Percentiles rank a stretch among this genome's conserved stretches.
These are phyloP conservation scores for Sorex araneus DNA, from an alignment of 2,113 vertebrate genomes.

Conservation along the genomic window DNA sequence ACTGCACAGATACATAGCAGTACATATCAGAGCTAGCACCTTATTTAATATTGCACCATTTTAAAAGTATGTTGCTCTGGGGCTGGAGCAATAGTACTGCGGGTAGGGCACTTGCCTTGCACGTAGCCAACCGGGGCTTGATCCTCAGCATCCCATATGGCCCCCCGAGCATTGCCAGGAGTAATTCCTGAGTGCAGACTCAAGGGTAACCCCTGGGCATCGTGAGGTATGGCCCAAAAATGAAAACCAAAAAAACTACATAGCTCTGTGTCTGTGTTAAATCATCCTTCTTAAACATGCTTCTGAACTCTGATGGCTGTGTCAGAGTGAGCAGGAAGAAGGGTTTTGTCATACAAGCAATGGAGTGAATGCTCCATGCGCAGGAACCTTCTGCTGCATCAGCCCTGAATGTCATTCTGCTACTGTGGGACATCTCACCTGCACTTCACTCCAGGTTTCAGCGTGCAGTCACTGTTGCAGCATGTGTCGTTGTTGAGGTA, in stretches of 20 bases:
- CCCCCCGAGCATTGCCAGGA: too few species aligned
- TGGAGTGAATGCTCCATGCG: too few species aligned
- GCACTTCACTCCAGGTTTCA: slow-evolving; percentile 91
- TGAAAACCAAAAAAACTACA: too few species aligned
- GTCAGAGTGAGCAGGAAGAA: fast-evolving
- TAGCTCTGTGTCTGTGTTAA: neutral
- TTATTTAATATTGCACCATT: neutral
- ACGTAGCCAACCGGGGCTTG: too few species aligned
- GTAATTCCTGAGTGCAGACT: too few species aligned
- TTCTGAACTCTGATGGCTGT: neutral
- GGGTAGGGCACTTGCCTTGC: too few species aligned
- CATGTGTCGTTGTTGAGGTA: slow-evolving; percentile 93
- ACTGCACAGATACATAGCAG: neutral
- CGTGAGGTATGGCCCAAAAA: too few species aligned
- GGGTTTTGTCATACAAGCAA: too few species aligned
- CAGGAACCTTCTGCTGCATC: too few species aligned
- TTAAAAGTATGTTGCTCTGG: neutral
- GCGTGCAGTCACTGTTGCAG: slow-evolving; percentile 93
- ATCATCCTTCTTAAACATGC: neutral
- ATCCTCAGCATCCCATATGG: too few species aligned
- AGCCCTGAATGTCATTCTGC: neutral
- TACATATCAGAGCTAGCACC: neutral
- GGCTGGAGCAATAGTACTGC: too few species aligned
- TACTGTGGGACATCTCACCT: slow-evolving; percentile 89
- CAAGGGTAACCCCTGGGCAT: too few species aligned